Base-by-base conservation (phyloP, 1,140 invertebrate species). In the Drosophila chauvacae region DNA sequence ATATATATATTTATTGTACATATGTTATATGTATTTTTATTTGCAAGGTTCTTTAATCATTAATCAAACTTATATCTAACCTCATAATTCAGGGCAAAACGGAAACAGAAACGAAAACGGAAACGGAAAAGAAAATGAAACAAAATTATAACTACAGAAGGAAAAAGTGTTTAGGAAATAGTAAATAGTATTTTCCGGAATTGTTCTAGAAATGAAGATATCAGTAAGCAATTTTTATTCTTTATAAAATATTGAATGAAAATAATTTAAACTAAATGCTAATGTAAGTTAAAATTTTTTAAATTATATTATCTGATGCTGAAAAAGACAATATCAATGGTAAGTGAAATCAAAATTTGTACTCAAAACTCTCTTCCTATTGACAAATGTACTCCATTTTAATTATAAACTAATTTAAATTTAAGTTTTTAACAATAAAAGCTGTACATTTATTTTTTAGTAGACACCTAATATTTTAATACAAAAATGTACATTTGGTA, bases 31-130 rank as follows among this genome's bases (percentile, higher is more conserved):
- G 7, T 37, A 37, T 55, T 55, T 23, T 23, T 55, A 55, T 55
- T 37, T 55, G 16, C 33, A 10, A 55, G 51, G 51, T 39, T 55
- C 7, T n/a, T 37, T 37, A 55, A 55, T 37, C 51, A 55, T 55
- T 39, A 55, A 55, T 55, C 51, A 55, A 55, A 55, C 14, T 37
- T 37, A 23, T 55, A 55, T 37, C 33, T 37, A 37, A 55, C 18
- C 18, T 37, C 51, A 37, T 55, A 37, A 16, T 37, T 55, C 18
- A 55, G 7, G 14, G 7, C 13, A 23, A 10, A 16, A 16, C 2
- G 18, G 7, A 55, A 20, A 55, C 9, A 33, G 9, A 23, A 23
- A 16, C 2, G 18, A 4, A 55, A 20, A 55, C 9, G 33, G 9
- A 23, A 23, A 18, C 37, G 13, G 16, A 2, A 16, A 16, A 10